These are phyloP conservation scores for Montipora sp. DNA, from an alignment of 64 coral and sea anemone species.

Conservation along the genomic window DNA sequence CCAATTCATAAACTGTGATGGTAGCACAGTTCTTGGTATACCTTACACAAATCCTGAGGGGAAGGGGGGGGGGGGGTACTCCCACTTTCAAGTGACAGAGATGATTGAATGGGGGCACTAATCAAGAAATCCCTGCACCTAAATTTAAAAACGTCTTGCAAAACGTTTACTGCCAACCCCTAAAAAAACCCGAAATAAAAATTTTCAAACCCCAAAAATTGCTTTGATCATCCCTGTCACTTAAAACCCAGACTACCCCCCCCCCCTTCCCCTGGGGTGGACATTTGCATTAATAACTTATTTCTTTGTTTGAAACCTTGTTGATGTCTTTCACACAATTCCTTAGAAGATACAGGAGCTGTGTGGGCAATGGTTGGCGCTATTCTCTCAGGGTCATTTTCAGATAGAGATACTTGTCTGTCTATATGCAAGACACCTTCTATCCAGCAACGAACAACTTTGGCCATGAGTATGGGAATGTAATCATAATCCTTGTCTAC, in stretches of 20 bases:
- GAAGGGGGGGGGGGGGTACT: neutral
- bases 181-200: too few species aligned
- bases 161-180: too few species aligned
- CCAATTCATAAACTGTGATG: neutral
- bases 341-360: neutral
- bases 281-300: too few species aligned
- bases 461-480: neutral
- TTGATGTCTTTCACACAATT: neutral
- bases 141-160: too few species aligned
- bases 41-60: neutral
- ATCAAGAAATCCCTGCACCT: neutral
- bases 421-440: neutral
- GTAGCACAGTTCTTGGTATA: neutral
- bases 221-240: too few species aligned
- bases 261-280: too few species aligned
- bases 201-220: too few species aligned
- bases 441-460: neutral
- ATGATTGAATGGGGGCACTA: neutral
- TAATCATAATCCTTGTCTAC: conserved; percentile 8
- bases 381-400: neutral
- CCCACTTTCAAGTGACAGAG: neutral
- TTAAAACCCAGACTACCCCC: too few species aligned
- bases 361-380: neutral
- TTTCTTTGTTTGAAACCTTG: neutral
- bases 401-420: neutral